These are phyloP conservation scores for Emydura subglobosa DNA, from an alignment of 2,113 vertebrate species.

Conservation along the genomic window DNA sequence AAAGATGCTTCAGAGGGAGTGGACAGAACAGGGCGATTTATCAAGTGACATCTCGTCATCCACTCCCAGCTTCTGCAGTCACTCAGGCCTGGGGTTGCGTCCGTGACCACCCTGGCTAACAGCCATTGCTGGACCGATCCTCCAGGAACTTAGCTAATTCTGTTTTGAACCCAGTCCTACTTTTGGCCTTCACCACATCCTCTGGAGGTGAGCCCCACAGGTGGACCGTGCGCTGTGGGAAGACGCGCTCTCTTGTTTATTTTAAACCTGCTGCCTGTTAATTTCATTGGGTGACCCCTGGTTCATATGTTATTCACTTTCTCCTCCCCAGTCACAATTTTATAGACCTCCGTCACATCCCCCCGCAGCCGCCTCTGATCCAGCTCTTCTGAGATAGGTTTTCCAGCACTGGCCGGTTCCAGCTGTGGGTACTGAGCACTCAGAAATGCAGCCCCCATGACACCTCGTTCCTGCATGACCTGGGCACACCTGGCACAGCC, in stretches of 20 bases:
- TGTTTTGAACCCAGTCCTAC: not conserved
- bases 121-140: too few species aligned
- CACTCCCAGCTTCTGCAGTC: too few species aligned
- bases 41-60: too few species aligned
- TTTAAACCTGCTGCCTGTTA: not conserved
- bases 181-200: too few species aligned
- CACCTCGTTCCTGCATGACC: not conserved
- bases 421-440: not conserved
- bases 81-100: too few species aligned
- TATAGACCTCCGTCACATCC: not conserved
- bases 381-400: not conserved
- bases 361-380: not conserved
- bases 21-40: not conserved
- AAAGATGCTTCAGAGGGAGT: not conserved
- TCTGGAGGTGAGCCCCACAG: not conserved
- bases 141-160: not conserved
- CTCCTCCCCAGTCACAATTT: not conserved
- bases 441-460: not conserved
- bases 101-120: too few species aligned
- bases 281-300: not conserved
- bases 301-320: not conserved
- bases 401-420: not conserved
- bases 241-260: not conserved
- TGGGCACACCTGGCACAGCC: not conserved
- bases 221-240: not conserved